phyloP scores from a whole-genome alignment of 1,140 invertebrate genomes.

The Drosophila parabipectinata region DNA sequence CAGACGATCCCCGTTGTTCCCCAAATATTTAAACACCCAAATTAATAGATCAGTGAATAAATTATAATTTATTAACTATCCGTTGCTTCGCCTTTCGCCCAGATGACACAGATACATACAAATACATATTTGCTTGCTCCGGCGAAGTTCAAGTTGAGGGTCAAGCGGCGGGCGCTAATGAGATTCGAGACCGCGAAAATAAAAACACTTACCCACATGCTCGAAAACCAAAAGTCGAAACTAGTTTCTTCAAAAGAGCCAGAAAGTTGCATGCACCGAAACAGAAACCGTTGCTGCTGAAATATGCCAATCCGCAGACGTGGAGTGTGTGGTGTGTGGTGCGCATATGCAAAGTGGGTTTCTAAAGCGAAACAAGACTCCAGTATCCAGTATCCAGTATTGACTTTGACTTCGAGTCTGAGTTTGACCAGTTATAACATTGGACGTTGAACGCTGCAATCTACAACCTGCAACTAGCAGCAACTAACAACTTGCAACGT shows the following conservation, averaged over 20 bases:
- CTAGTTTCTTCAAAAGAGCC: slow-evolving; percentile 48
- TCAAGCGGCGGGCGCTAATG: slow-evolving; percentile 62
- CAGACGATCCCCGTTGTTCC: slow-evolving; percentile 9
- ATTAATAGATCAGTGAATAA: slow-evolving; percentile 43
- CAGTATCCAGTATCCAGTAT: slow-evolving; percentile 11
- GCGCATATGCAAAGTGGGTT: slow-evolving; percentile 74
- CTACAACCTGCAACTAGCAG: slow-evolving; percentile 19
- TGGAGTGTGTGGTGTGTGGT: slow-evolving; percentile 12
- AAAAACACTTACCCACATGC: slow-evolving; percentile 36
- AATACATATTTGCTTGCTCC: slow-evolving; percentile 39
- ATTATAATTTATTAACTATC: slow-evolving; percentile 17
- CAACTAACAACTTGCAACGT: slow-evolving; percentile 55
- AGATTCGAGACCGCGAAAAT: slow-evolving; percentile 55
- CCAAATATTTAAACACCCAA: slow-evolving; percentile 18
- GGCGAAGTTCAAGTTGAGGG: slow-evolving; percentile 74
- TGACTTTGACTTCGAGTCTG: slow-evolving; percentile 19
- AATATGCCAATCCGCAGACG: slow-evolving; percentile 52
- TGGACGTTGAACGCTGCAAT: slow-evolving; percentile 47
- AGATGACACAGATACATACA: slow-evolving; percentile 37
- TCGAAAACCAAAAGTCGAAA: slow-evolving; percentile 55
- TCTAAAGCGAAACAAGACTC: slow-evolving; percentile 67
- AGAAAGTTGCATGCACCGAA: slow-evolving; percentile 45
- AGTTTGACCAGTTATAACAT: slow-evolving; percentile 79
- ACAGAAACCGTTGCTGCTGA: slow-evolving; percentile 35
- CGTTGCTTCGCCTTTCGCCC: slow-evolving; percentile 25